A percentile compares a stretch with the other conserved stretches of the same genome.
phyloP scores from a whole-genome alignment of 2,888 invertebrate species.

The Lithodes maja region DNA sequence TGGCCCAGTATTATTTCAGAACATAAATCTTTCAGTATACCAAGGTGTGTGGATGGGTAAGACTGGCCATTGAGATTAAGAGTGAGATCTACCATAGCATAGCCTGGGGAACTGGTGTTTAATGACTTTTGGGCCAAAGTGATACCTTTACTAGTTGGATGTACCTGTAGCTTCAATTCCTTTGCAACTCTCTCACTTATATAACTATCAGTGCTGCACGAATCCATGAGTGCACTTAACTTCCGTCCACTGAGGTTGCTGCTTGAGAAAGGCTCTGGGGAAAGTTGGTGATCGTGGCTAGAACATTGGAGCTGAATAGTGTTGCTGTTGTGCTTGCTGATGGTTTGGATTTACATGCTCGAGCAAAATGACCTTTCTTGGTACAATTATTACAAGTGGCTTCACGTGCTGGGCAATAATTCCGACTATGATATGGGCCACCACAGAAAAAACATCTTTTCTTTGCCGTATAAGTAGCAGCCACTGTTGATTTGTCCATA shows the following conservation, averaged over 20 bases:
- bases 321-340: no score
- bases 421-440: no score
- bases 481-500: no score
- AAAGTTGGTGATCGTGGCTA: no score
- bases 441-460: no score
- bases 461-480: no score
- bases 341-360: no score
- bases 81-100: not conserved
- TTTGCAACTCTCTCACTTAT: conserved; percentile 15
- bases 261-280: no score
- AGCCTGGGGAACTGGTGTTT: conserved; percentile 17
- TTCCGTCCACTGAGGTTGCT: conserved; percentile 5
- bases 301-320: no score
- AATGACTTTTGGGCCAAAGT: conserved; percentile 24
- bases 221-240: conserved; percentile 17
- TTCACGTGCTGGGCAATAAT: no score
- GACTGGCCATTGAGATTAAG: conserved; percentile 13
- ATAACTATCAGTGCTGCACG: conserved; percentile 18
- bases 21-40: conserved; percentile 25
- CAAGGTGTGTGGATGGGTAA: conserved; percentile 35
- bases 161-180: conserved; percentile 16
- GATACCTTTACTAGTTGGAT: conserved; percentile 27
- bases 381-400: no score
- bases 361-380: no score
- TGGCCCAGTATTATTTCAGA: conserved; percentile 23